These are phyloP conservation scores for Poecilia gillii DNA, from an alignment of 2,797 vertebrate species.

Conservation along the genomic window DNA sequence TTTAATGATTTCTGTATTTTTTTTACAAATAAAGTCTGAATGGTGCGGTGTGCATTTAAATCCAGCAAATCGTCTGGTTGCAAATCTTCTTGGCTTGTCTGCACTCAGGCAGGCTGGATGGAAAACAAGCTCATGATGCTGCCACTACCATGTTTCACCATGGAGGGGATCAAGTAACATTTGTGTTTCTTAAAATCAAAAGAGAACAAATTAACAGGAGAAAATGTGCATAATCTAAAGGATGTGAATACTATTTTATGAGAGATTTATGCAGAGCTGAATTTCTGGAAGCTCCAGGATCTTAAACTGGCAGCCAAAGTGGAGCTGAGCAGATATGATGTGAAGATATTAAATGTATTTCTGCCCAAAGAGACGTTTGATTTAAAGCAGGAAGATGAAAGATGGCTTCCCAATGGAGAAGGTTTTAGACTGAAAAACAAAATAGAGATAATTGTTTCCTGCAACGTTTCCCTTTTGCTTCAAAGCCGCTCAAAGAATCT, in stretches of 20 bases:
- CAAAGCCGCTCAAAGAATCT: too few species aligned
- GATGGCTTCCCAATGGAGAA: background rate
- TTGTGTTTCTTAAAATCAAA: background rate
- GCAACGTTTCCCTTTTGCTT: background rate
- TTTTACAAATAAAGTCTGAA: background rate
- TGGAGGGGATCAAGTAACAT: background rate
- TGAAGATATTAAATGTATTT: background rate
- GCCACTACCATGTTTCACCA: too few species aligned
- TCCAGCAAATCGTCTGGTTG: background rate
- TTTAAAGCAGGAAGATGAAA: background rate
- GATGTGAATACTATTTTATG: background rate
- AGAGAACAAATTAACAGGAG: background rate
- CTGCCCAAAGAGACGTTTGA: background rate
- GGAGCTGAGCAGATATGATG: background rate
- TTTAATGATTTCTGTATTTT: background rate
- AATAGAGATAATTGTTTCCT: constrained; percentile 2
- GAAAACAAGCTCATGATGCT: too few species aligned
- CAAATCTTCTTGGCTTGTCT: background rate
- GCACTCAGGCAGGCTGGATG: background rate
- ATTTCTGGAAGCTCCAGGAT: background rate
- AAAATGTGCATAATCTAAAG: background rate
- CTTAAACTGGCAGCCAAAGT: background rate
- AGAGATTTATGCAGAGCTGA: background rate
- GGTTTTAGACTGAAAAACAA: background rate
- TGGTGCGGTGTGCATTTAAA: background rate